A percentile compares a stretch with the other conserved stretches of the same genome.
phyloP scores from a whole-genome alignment of 2,113 vertebrate species.

The Chrysochloris asiatica region DNA sequence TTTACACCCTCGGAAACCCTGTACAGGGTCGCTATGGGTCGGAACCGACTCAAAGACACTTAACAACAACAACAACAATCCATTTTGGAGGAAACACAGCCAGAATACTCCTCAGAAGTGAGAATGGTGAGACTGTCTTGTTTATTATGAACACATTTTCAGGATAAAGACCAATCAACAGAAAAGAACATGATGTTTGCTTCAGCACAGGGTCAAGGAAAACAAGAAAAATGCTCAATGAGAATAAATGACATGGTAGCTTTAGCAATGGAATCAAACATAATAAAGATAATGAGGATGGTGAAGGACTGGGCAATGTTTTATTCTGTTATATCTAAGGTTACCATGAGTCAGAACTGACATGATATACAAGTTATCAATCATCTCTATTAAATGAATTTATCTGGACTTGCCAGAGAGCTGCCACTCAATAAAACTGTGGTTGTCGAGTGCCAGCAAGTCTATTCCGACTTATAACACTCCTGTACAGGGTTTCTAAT shows the following conservation, averaged over 20 bases:
- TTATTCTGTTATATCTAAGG: neutral
- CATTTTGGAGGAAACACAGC: neutral
- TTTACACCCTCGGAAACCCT: neutral
- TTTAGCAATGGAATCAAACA: neutral
- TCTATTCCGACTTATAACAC: too few relatives aligned
- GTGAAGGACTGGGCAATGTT: neutral
- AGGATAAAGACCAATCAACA: neutral
- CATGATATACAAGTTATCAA: neutral
- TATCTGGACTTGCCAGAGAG: neutral
- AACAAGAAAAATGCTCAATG: neutral
- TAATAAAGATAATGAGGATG: neutral
- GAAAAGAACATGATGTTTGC: neutral
- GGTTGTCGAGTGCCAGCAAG: too few relatives aligned
- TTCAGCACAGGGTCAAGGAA: neutral
- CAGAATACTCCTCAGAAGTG: neutral
- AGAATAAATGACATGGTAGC: neutral
- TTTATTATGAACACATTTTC: neutral
- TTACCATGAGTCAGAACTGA: neutral
- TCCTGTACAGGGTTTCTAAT: too few relatives aligned
- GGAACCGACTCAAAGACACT: conserved; percentile 39
- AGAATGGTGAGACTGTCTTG: neutral
- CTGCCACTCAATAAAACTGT: too few relatives aligned
- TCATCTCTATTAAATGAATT: conserved; percentile 10
- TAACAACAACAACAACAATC: conserved; percentile 1
- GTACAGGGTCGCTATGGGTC: neutral